These are phyloP conservation scores for Brachypteracias leptosomus DNA, from an alignment of 2,113 vertebrate species.

Conservation along the genomic window DNA sequence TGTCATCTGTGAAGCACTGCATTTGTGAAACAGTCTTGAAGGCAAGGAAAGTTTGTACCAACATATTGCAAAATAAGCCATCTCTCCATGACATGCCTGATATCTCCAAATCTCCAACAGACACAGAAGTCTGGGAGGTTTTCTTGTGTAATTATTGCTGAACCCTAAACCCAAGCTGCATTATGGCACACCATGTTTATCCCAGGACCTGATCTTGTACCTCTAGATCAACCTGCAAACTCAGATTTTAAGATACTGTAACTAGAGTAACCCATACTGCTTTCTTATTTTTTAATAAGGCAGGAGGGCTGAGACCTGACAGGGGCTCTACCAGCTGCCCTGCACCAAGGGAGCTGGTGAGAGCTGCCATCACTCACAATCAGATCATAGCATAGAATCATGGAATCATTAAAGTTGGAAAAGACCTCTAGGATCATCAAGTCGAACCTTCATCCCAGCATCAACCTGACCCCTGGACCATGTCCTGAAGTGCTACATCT, in stretches of 20 bases:
- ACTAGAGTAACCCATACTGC: not conserved
- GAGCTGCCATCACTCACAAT: accelerated
- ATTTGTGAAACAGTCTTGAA: not conserved
- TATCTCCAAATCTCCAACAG: not conserved
- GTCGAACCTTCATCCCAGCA: too few species aligned
- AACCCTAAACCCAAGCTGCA: not conserved
- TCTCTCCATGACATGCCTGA: not conserved
- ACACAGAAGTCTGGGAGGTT: not conserved
- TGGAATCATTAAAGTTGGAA: too few species aligned
- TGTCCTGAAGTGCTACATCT: too few species aligned
- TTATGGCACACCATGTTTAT: not conserved
- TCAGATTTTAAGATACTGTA: not conserved
- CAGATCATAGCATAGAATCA: too few species aligned
- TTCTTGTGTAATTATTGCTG: not conserved
- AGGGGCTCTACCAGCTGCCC: not conserved
- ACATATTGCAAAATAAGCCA: not conserved
- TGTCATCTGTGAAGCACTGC: not conserved
- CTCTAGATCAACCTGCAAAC: not conserved
- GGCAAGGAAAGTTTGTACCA: not conserved
- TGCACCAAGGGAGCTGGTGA: accelerated
- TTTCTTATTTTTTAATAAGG: not conserved
- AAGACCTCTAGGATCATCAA: too few species aligned
- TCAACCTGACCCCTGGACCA: too few species aligned
- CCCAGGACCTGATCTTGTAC: not conserved
- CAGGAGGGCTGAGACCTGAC: not conserved